A percentile compares a stretch with the other conserved stretches of the same genome.
Conservation (phyloP, 2,888 invertebrate species). For the Caenorhabditis panamensis region DNA sequence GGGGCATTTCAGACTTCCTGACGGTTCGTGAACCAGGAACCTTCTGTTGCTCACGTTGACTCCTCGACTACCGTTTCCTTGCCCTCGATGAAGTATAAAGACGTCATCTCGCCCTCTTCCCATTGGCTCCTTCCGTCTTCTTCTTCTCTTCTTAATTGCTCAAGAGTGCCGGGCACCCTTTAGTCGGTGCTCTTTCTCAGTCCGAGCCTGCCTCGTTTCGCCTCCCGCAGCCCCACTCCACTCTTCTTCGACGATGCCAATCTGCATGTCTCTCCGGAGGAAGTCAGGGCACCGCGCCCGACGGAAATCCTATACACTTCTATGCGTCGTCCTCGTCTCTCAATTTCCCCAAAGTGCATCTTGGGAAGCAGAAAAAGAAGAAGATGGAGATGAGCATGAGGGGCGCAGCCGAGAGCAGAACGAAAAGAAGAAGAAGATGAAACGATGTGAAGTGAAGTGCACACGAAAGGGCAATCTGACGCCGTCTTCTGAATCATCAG, state of each 20-base stretch:
- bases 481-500: conserved; percentile 39
- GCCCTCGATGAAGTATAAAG: not conserved
- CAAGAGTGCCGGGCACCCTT: not conserved
- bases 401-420: conserved; percentile 2
- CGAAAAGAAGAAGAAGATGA: conserved; percentile 33
- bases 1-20: not conserved
- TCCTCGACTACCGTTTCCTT: not conserved
- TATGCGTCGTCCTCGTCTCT: conserved; percentile 6
- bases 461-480: conserved; percentile 55
- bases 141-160: conserved; percentile 36
- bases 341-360: conserved; percentile 46
- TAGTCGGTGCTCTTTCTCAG: not conserved
- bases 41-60: not conserved
- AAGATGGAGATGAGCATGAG: not conserved
- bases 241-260: conserved; percentile 17
- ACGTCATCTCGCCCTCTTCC: conserved; percentile 13
- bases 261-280: conserved; percentile 15
- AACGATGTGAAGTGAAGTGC: conserved; percentile 47
- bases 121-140: not conserved
- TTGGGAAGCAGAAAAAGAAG: conserved; percentile 31
- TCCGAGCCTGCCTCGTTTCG: not conserved
- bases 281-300: conserved; percentile 34
- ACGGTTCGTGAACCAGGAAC: too few relatives aligned
- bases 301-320: conserved; percentile 53
- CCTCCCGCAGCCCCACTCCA: not conserved